These are phyloP conservation scores for Chironomus tentans DNA, from an alignment of 2,888 invertebrate species.

Conservation along the genomic window DNA sequence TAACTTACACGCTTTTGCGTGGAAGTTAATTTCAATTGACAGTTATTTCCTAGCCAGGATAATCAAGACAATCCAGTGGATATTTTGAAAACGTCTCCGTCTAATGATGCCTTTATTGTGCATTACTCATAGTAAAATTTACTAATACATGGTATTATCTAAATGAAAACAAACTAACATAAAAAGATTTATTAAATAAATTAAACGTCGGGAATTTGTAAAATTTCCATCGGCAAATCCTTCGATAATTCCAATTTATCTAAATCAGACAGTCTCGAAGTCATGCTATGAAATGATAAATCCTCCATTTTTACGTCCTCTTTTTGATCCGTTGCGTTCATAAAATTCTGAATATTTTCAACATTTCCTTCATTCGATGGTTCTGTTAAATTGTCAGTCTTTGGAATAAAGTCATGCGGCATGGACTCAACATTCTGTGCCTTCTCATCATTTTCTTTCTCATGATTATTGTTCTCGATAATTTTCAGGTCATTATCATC, in stretches of 20 bases:
- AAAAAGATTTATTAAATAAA: neutral
- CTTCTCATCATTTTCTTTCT: neutral
- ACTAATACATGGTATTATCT: too few relatives aligned
- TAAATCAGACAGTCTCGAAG: neutral
- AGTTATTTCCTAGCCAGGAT: too few relatives aligned
- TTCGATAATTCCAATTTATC: slow-evolving; percentile 2
- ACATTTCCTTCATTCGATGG: neutral
- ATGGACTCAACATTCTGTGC: neutral
- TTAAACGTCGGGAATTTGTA: slow-evolving; percentile 47
- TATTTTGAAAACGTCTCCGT: too few relatives aligned
- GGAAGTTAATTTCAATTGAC: too few relatives aligned
- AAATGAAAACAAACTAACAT: too few relatives aligned
- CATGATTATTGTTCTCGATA: neutral
- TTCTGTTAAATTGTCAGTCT: neutral
- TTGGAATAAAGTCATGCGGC: neutral
- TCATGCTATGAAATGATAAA: neutral
- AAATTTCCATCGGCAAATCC: slow-evolving; percentile 20
- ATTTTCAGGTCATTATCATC: slow-evolving; percentile 13
- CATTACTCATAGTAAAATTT: too few relatives aligned
- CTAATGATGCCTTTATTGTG: too few relatives aligned
- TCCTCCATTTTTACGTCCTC: neutral
- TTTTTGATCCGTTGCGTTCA: neutral
- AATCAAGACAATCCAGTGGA: too few relatives aligned
- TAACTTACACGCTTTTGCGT: too few relatives aligned
- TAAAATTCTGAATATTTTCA: neutral